Percentiles rank a stretch among this genome's conserved stretches.
phyloP scores from a whole-genome alignment of 2,797 vertebrate genomes.

The Galago senegalensis region DNA sequence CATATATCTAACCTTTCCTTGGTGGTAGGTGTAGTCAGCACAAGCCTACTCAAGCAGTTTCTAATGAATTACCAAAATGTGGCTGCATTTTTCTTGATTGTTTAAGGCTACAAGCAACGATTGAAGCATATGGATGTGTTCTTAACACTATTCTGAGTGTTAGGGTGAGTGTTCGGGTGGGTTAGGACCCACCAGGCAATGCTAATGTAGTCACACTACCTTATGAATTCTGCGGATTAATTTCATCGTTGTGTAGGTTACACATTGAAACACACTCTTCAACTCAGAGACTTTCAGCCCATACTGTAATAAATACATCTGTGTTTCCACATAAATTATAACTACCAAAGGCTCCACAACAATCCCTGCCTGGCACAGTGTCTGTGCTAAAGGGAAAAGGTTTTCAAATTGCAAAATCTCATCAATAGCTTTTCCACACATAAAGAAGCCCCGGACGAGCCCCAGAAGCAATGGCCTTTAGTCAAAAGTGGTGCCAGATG shows the following conservation, averaged over 20 bases:
- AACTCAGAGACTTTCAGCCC: neutral
- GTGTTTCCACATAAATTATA: neutral
- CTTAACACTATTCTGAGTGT: neutral
- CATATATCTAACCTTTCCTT: neutral
- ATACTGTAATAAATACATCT: slow-evolving; percentile 10
- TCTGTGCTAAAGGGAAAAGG: slow-evolving; percentile 2
- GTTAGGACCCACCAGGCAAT: no score
- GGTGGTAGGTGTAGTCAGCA: slow-evolving; percentile 16
- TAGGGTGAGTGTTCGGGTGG: no score
- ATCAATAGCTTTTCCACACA: neutral
- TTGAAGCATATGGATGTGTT: neutral
- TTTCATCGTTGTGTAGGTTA: slow-evolving; percentile 22
- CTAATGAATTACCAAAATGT: slow-evolving; percentile 49
- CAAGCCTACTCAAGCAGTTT: neutral
- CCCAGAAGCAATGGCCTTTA: slow-evolving; percentile 5
- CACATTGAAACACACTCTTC: neutral
- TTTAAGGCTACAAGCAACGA: slow-evolving; percentile 6
- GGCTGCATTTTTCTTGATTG: slow-evolving; percentile 31
- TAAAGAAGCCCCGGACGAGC: neutral
- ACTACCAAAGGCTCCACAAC: slow-evolving; percentile 32
- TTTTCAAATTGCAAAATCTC: slow-evolving; percentile 47
- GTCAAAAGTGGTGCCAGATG: neutral
- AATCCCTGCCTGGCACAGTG: neutral
- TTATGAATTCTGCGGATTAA: slow-evolving; percentile 45
- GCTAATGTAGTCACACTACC: neutral